Conservation (phyloP, 2,888 invertebrate genomes). For the Zaprionus obscuricornis region DNA sequence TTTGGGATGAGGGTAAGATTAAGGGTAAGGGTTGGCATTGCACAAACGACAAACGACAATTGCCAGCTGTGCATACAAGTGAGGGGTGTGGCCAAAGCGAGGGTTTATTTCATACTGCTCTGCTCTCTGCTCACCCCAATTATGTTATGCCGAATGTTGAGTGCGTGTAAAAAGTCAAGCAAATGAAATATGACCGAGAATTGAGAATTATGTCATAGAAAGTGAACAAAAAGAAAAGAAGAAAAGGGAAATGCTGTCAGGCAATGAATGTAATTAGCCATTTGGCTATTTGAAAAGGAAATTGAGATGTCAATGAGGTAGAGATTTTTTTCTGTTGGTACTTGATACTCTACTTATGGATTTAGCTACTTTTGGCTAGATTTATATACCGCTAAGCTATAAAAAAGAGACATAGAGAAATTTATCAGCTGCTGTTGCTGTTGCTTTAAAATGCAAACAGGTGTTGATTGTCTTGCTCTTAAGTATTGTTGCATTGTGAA, state of each 20-base stretch:
- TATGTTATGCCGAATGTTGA: slow-evolving; percentile 44
- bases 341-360: slow-evolving; percentile 24
- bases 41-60: too few species aligned
- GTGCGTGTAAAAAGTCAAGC: slow-evolving; percentile 66
- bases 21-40: background rate
- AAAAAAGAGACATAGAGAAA: too few species aligned
- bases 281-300: too few species aligned
- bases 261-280: slow-evolving; percentile 64
- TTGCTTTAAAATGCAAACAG: slow-evolving; percentile 52
- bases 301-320: slow-evolving; percentile 62
- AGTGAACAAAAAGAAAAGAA: slow-evolving; percentile 18
- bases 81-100: slow-evolving; percentile 63
- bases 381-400: slow-evolving; percentile 47
- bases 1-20: too few species aligned
- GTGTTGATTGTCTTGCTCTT: slow-evolving; percentile 26
- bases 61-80: slow-evolving; percentile 72
- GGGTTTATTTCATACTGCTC: background rate
- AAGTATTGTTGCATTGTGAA: slow-evolving; percentile 8
- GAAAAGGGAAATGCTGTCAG: slow-evolving; percentile 33
- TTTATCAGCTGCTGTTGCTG: slow-evolving; percentile 16
- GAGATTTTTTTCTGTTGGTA: too few species aligned
- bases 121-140: slow-evolving; percentile 52
- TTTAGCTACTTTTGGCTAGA: slow-evolving; percentile 34
- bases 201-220: slow-evolving; percentile 56
- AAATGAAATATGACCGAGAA: slow-evolving; percentile 53